Base-by-base conservation (phyloP, 2,113 vertebrate species). In the Suncus etruscus region DNA sequence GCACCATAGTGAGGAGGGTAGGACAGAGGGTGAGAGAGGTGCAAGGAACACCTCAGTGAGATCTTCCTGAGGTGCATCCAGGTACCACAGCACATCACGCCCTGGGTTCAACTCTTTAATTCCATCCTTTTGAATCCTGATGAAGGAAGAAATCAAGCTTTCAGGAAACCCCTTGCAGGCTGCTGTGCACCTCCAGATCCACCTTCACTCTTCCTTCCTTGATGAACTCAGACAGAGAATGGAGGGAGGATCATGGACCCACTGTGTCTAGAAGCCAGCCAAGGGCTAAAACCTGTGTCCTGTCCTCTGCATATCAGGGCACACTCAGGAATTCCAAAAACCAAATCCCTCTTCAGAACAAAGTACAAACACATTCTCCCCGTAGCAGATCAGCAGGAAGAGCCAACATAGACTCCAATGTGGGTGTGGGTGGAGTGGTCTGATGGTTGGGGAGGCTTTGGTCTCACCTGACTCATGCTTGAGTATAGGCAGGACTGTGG, bases 321-420 rank as follows among this genome's bases (percentile, higher is more conserved):
- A 72, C 1, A 0, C 77, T 22, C 24, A 7, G 75, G 83, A 39
- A 39, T 39, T 47, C 63, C 86, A 63, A 32, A 39, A 87, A 73
- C n/a, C 54, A 76, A 45, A 88, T 14, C 65, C 85, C 72, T 54
- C 58, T 91, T 94, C 73, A 93, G 73, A 66, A 77, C 69, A 83
- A 91, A 91, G 73, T 70, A 91, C 90, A 51, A 91, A 50, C 39
- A 83, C 6, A 47, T 86, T 95, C 83, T 95, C 80, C 69, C 77
- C 76, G 51, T 45, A 47, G 3, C 6, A 1, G 76, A 80, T 12
- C 68, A 61, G 58, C 58, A 61, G 58, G 73, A 61, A 94, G 66
- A 69, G 70, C 74, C 87, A 92, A 91, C 66, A 72, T 31, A 48
- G 76, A 80, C 93, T 86, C 45, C 0, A 4, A 0, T 20, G 11